Evolutionary conservation across 2,888 invertebrate species (phyloP), one percentile per base, ranked within the genome.

Genomic region (Drosophila atripex): DNA sequence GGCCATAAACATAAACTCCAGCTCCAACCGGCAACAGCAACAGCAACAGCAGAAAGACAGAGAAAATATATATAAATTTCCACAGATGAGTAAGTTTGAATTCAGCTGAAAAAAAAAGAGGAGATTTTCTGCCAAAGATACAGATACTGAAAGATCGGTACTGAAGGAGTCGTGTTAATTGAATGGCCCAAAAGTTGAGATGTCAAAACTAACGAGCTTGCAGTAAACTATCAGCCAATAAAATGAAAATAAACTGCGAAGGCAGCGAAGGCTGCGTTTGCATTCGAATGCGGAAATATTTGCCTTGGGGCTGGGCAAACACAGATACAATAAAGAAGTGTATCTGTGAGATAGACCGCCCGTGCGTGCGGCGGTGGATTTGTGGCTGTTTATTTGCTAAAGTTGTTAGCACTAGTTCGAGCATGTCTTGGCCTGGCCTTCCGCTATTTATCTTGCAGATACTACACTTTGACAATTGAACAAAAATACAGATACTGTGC

Each of bases 41-140:
- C n/a, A 18, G 59, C 53, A 63, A 30, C 21, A 55, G 32, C 52
- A 56, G 21, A 23, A 4, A 18, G 18, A 23, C 21, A 23, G 21
- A 0, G 21, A 47, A 69, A 70, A 70, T 64, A 49, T 64, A 49
- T 50, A 57, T 32, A 83, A 76, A 75, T 84, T 87, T 78, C 75
- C 75, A 85, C 85, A 82, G 88, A 74, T 87, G 88, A 85, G 86
- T 85, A 88, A 84, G 86, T 88, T 86, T 75, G 69, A 84, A 75
- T 86, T 74, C 21, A 64, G 76, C 56, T n/a, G n/a, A n/a, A n/a
- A 28, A 35, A 55, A 57, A 63, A 49, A 30, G 28, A 57, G 50
- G 35, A 71, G 58, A 64, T 9, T 45, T 50, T 64, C 25, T 12
- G n/a, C 14, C 35, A 35, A 12, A 78, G 85, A 69, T 73, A 74